phyloP scores from a whole-genome alignment of 2,888 invertebrate species.

The Heliconius ismenius region DNA sequence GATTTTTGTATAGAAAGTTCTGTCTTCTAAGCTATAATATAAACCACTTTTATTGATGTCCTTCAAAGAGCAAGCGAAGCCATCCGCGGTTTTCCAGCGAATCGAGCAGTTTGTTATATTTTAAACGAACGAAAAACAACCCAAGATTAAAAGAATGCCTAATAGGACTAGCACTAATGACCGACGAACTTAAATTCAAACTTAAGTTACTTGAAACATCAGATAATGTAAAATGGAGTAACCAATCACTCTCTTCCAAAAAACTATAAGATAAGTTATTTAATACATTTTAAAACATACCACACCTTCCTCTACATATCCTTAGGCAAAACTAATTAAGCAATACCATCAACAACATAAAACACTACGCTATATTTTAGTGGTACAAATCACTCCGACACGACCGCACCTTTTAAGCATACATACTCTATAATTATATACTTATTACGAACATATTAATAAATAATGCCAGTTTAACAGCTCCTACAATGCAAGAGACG shows the following conservation, averaged over 20 bases:
- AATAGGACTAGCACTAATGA: too few species aligned
- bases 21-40: background rate
- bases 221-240: too few species aligned
- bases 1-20: background rate
- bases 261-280: background rate
- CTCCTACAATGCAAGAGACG: constrained; percentile 26
- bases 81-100: too few species aligned
- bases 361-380: background rate
- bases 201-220: too few species aligned
- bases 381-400: constrained; percentile 11
- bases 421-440: constrained; percentile 33
- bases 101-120: too few species aligned
- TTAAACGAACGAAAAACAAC: too few species aligned
- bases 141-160: too few species aligned
- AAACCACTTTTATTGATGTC: background rate
- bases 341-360: background rate
- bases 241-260: background rate
- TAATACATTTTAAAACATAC: background rate
- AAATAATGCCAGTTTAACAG: constrained; percentile 28
- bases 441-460: constrained; percentile 26
- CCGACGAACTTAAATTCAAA: too few species aligned
- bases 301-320: background rate
- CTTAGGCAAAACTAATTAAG: background rate
- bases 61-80: too few species aligned
- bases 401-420: constrained; percentile 33